Conservation (phyloP, 2,113 vertebrate species). For the Rattus norvegicus region DNA sequence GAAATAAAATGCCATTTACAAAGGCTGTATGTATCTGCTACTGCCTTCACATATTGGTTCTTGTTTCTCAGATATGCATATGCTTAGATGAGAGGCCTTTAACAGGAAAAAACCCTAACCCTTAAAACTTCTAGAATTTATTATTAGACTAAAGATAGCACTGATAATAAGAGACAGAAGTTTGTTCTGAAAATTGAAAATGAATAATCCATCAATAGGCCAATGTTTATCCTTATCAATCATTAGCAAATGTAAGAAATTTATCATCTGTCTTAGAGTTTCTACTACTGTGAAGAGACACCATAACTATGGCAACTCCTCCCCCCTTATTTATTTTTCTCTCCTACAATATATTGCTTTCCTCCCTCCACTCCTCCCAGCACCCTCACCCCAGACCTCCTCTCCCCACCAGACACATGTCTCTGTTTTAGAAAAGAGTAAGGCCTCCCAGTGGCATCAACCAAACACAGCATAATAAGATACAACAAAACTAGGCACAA, state of each 20-base stretch:
- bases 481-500: background rate
- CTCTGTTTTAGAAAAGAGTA: background rate
- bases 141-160: conserved; percentile 22
- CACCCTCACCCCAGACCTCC: background rate
- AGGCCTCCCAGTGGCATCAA: background rate
- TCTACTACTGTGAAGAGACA: background rate
- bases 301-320: background rate
- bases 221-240: background rate
- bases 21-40: background rate
- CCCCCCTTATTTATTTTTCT: background rate
- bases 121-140: background rate
- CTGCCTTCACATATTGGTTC: background rate
- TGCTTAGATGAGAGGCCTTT: background rate
- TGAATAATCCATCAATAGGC: background rate
- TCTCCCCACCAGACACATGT: background rate
- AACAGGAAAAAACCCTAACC: background rate
- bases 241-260: background rate
- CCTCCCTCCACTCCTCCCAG: background rate
- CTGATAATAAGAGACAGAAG: conserved; percentile 7
- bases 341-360: background rate
- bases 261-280: background rate
- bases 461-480: background rate
- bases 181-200: conserved; percentile 31
- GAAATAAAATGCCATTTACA: background rate
- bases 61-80: background rate